Percentiles rank a stretch among this genome's conserved stretches.
Evolutionary conservation across 2,797 vertebrate genomes (phyloP).

Genomic region (Oceanodroma leucorhoa): DNA sequence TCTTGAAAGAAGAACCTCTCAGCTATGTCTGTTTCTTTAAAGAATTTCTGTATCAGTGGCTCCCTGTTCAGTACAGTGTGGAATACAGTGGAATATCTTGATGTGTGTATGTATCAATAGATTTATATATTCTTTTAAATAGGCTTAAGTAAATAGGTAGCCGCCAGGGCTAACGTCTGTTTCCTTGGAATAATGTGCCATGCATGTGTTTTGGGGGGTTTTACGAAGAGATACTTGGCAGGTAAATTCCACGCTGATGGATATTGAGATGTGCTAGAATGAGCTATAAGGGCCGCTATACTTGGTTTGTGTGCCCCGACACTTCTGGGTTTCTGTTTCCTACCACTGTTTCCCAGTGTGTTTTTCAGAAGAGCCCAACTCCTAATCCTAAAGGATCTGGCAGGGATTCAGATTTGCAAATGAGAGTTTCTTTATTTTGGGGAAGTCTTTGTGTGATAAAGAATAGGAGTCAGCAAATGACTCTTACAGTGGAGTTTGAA

Average conservation of each 20-base stretch:
- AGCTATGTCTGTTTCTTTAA: background rate
- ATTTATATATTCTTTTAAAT: background rate
- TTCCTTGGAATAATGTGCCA: background rate
- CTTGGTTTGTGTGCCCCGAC: background rate
- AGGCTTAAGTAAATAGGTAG: background rate
- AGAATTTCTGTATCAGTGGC: background rate
- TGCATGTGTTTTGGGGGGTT: background rate
- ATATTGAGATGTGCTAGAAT: background rate
- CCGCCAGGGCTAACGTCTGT: background rate
- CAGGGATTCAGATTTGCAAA: background rate
- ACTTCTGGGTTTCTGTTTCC: background rate
- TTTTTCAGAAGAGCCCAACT: background rate
- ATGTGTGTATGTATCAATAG: background rate
- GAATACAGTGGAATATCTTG: background rate
- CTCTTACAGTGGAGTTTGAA: background rate
- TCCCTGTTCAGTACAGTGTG: background rate
- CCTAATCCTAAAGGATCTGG: background rate
- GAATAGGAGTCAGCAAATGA: background rate
- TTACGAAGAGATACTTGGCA: background rate
- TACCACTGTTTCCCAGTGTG: background rate
- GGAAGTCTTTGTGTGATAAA: background rate
- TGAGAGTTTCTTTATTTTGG: background rate
- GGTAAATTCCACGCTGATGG: background rate
- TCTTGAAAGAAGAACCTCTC: background rate
- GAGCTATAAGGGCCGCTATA: fast-evolving